A percentile compares a stretch with the other conserved stretches of the same genome.
Conservation (phyloP, 2,797 vertebrate species). For the Halcyon chelicuti region DNA sequence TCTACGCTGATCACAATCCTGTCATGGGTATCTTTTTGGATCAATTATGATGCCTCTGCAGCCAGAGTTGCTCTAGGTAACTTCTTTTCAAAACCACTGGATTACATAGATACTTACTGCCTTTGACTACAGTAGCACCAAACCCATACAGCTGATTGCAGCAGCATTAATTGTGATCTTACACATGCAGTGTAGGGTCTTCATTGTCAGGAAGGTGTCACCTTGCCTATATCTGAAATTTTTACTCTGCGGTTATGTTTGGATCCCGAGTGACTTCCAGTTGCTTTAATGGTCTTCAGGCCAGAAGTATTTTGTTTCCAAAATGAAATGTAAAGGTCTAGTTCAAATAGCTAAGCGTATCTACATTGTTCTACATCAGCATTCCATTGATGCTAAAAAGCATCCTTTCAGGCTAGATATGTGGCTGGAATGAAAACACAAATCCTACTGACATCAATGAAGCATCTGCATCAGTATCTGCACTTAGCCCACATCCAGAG, state of each 20-base stretch:
- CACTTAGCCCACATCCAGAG: background rate
- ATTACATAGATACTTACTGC: background rate
- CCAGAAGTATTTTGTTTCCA: background rate
- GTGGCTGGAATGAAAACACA: background rate
- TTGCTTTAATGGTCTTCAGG: background rate
- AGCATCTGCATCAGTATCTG: background rate
- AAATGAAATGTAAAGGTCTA: background rate
- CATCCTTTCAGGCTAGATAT: background rate
- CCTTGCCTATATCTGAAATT: background rate
- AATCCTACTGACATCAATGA: background rate
- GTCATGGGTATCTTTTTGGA: slow-evolving; percentile 97
- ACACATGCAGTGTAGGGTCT: background rate
- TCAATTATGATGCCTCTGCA: slow-evolving; percentile 94
- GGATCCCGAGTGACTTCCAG: background rate
- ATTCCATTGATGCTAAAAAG: background rate
- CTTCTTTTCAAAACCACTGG: background rate
- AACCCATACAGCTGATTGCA: background rate
- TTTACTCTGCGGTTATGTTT: background rate
- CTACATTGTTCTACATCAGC: background rate
- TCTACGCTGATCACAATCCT: slow-evolving; percentile 94
- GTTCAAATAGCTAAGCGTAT: background rate
- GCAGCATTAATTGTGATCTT: background rate
- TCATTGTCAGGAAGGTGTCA: background rate
- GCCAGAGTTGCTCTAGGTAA: slow-evolving; percentile 95
- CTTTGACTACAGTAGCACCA: background rate